Evolutionary conservation across 1,140 invertebrate species (phyloP).

Genomic region (Drosophila subpulchrella): DNA sequence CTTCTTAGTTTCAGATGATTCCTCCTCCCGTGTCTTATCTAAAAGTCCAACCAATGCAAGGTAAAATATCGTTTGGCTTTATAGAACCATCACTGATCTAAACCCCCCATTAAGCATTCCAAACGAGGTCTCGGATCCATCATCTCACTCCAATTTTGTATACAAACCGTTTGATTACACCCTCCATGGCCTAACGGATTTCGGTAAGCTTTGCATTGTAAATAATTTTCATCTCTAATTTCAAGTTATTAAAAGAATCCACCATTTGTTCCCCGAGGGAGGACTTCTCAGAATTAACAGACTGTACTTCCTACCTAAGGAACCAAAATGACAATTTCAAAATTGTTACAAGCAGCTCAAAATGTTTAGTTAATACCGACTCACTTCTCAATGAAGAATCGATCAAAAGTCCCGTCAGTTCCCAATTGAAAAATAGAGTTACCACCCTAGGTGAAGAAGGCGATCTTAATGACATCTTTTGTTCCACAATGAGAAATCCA

Average conservation of each 20-base stretch:
- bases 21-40: background rate
- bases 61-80: background rate
- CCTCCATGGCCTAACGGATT: background rate
- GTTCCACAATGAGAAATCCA: background rate
- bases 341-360: background rate
- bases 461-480: background rate
- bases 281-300: background rate
- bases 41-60: background rate
- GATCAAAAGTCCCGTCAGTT: background rate
- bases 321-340: background rate
- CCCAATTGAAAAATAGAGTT: background rate
- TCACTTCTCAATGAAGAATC: background rate
- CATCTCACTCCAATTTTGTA: background rate
- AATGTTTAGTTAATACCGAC: too few species aligned
- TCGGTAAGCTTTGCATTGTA: background rate
- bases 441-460: background rate
- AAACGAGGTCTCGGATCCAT: too few species aligned
- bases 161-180: constrained; percentile 10
- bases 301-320: background rate
- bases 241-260: background rate
- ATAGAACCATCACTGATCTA: background rate
- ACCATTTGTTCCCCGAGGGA: background rate
- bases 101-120: background rate
- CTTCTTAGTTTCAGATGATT: background rate
- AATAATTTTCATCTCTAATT: too few species aligned